Conservation (phyloP, 2,797 vertebrate species). For the Neosalanx taihuensis region DNA sequence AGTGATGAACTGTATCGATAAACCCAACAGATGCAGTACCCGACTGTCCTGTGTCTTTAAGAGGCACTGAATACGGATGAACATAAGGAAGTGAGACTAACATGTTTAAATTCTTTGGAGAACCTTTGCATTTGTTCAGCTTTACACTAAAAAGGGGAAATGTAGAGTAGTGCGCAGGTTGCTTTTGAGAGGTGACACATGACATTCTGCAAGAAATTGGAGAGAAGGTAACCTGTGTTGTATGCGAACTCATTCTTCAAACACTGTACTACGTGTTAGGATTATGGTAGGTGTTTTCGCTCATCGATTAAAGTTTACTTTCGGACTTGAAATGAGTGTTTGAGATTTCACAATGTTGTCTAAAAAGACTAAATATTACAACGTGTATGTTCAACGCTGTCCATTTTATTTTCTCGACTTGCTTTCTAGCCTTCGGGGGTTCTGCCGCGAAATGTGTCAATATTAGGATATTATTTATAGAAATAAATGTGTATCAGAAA, state of each 20-base stretch:
- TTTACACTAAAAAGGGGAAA: constrained; percentile 52
- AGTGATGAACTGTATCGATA: not conserved
- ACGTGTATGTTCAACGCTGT: no score
- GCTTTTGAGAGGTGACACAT: not conserved
- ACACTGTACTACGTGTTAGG: no score
- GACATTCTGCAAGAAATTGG: not conserved
- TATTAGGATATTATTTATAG: no score
- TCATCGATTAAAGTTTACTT: no score
- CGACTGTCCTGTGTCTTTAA: constrained; percentile 16
- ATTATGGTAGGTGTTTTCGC: no score
- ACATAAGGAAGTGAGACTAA: constrained; percentile 56
- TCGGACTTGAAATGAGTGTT: no score
- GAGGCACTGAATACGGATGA: not conserved
- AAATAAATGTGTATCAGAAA: no score
- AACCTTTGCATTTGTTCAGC: constrained; percentile 30
- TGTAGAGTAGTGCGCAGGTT: not conserved
- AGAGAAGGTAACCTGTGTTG: not conserved
- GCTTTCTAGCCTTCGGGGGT: no score
- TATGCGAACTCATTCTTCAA: not conserved
- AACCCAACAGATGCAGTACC: not conserved
- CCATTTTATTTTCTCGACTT: no score
- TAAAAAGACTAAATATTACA: no score
- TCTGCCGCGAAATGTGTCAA: no score
- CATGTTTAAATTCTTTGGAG: constrained; percentile 64
- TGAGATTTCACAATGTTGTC: no score